phyloP scores from a whole-genome alignment of 2,113 vertebrate genomes.

The Oxygymnocypris stewartii region DNA sequence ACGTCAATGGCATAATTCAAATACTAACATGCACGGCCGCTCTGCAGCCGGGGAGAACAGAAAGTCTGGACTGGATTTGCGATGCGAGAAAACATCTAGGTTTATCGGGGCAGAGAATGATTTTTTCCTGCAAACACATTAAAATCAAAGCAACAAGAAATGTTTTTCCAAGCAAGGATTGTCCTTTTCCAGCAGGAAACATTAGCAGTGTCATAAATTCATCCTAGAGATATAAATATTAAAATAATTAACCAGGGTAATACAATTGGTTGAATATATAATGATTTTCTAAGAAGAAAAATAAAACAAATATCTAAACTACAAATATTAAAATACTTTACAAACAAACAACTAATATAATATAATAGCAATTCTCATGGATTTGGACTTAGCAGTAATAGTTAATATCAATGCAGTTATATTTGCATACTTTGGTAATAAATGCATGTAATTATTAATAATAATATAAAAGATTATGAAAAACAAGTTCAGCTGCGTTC shows the following conservation, averaged over 20 bases:
- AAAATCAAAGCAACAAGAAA: not conserved
- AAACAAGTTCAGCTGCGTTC: not conserved
- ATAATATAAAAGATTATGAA: not conserved
- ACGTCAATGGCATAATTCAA: slow-evolving; percentile 99
- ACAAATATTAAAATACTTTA: no score
- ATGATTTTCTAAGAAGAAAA: not conserved
- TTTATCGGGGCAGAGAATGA: not conserved
- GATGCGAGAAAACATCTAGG: slow-evolving; percentile 67
- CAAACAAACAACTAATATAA: not conserved
- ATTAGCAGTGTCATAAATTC: not conserved
- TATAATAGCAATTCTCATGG: not conserved
- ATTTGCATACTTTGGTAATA: not conserved
- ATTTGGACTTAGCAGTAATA: not conserved
- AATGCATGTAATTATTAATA: not conserved
- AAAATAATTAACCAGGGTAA: not conserved
- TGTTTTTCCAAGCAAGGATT: not conserved
- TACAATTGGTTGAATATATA: not conserved
- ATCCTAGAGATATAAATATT: not conserved
- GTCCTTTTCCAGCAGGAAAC: not conserved
- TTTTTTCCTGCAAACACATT: not conserved
- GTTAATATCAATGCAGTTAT: not conserved
- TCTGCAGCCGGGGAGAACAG: slow-evolving; percentile 65
- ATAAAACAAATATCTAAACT: no score
- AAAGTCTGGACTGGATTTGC: slow-evolving; percentile 81
- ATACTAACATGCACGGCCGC: slow-evolving; percentile 86